Conservation (phyloP, 2,797 vertebrate species). For the Mallotus villosus region DNA sequence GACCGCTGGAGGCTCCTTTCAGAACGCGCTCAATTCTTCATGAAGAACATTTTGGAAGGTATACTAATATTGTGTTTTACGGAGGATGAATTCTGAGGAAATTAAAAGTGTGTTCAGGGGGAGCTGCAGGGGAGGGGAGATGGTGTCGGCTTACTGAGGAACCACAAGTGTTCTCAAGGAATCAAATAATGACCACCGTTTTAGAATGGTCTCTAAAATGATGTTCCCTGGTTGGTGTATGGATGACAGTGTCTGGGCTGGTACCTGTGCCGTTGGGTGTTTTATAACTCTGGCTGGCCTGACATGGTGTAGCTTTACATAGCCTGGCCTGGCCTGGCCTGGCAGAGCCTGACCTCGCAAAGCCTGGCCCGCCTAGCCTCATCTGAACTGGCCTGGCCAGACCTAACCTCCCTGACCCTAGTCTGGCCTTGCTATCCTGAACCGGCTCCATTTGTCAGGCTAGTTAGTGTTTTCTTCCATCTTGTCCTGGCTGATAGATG, state of each 20-base stretch:
- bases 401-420: not conserved
- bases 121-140: not conserved
- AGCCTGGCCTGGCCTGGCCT: too few species aligned
- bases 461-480: too few species aligned
- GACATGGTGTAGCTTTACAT: too few species aligned
- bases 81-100: not conserved
- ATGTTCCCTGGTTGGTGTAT: too few species aligned
- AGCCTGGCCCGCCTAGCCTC: not conserved
- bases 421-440: not conserved
- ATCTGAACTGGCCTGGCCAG: too few species aligned
- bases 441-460: not conserved
- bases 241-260: not conserved
- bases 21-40: slow-evolving; percentile 11
- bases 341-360: too few species aligned
- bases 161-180: too few species aligned
- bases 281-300: too few species aligned
- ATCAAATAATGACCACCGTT: too few species aligned
- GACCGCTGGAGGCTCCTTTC: slow-evolving; percentile 9
- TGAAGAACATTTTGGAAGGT: not conserved
- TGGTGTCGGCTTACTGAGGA: not conserved
- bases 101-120: not conserved
- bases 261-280: too few species aligned
- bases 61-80: not conserved
- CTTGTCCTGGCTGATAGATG: not conserved
- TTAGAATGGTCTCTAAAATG: too few species aligned